Conservation (phyloP, 2,888 invertebrate species). For the Himalopsyche kuldschensis region DNA sequence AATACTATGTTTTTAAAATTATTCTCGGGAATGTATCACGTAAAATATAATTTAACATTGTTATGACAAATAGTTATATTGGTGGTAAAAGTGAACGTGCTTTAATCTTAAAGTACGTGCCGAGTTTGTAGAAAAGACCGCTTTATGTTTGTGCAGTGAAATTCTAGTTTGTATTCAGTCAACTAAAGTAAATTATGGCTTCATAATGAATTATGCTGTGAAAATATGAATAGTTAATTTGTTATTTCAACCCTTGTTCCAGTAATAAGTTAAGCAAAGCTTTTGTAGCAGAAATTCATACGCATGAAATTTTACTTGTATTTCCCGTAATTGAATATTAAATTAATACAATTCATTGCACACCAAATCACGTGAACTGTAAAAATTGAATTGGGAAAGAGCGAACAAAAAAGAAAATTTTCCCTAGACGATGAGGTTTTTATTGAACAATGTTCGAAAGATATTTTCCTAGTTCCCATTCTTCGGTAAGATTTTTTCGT, state of each 20-base stretch:
- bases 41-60: too few species aligned
- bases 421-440: background rate
- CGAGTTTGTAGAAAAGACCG: too few species aligned
- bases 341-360: background rate
- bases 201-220: background rate
- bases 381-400: background rate
- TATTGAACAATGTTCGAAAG: background rate
- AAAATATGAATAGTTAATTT: background rate
- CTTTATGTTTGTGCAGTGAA: background rate
- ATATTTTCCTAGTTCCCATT: background rate
- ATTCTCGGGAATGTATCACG: too few species aligned
- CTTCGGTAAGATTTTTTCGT: background rate
- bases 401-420: background rate
- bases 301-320: background rate
- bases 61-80: too few species aligned
- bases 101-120: too few species aligned
- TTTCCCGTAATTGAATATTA: background rate
- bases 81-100: too few species aligned
- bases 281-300: background rate
- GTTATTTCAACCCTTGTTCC: slow-evolving; percentile 1
- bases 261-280: background rate
- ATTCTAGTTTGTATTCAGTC: background rate
- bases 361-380: background rate
- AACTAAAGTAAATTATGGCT: background rate
- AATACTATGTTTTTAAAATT: background rate